These are phyloP conservation scores for Hormaphis cornu DNA, from an alignment of 1,140 invertebrate genomes.

Conservation along the genomic window DNA sequence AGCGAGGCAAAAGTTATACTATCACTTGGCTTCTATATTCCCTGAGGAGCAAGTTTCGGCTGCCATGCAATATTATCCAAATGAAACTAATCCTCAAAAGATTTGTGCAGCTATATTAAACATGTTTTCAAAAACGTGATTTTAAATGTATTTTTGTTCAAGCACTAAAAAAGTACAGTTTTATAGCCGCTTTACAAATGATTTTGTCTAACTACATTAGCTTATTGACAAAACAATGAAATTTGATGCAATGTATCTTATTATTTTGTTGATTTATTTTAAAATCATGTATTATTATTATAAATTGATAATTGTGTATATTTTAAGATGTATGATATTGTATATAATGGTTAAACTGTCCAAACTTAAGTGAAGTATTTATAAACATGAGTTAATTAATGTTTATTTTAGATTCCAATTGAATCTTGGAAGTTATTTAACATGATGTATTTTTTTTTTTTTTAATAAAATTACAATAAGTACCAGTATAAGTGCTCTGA, in stretches of 20 bases:
- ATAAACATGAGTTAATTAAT: not conserved
- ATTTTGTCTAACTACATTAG: constrained; percentile 24
- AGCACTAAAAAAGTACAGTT: too few relatives aligned
- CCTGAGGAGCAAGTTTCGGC: constrained; percentile 76
- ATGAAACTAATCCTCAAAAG: constrained; percentile 76
- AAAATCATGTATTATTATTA: constrained; percentile 26
- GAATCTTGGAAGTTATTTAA: not conserved
- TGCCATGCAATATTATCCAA: constrained; percentile 74
- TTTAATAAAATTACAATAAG: too few relatives aligned
- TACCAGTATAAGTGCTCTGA: too few relatives aligned
- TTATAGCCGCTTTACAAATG: constrained; percentile 1
- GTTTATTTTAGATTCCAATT: not conserved
- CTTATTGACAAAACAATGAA: constrained; percentile 19
- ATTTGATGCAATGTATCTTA: constrained; percentile 26
- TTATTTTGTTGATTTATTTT: constrained; percentile 26
- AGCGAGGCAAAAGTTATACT: constrained; percentile 63
- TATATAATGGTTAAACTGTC: not conserved
- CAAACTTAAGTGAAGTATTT: not conserved
- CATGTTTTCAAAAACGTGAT: constrained; percentile 50
- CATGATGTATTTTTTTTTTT: too few relatives aligned
- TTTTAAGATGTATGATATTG: not conserved
- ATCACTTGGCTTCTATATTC: constrained; percentile 76
- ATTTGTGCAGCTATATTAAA: constrained; percentile 77
- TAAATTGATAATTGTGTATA: constrained; percentile 20
- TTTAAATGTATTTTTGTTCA: not conserved